Percentiles rank a stretch among this genome's conserved stretches.
Conservation (phyloP, 2,113 vertebrate species). For the Bagarius yarrelli region DNA sequence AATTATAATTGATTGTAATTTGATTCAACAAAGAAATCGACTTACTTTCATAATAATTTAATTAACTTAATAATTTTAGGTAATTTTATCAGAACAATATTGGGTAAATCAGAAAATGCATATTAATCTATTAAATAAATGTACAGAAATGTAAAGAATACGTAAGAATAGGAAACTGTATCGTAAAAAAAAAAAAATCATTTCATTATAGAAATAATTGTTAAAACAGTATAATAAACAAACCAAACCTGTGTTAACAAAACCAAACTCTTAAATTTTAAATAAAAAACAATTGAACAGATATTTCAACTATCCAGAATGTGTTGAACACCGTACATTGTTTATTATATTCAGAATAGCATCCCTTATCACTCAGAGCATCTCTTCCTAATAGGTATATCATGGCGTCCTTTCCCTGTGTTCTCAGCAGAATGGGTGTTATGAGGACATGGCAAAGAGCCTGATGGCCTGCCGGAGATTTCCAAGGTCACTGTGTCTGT, state of each 20-base stretch:
- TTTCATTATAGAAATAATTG: no score
- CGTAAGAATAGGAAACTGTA: background rate
- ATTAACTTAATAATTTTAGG: background rate
- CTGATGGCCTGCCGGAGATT: slow-evolving; percentile 34
- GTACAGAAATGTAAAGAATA: background rate
- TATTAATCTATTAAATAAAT: background rate
- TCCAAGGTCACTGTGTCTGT: slow-evolving; percentile 49
- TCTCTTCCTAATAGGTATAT: slow-evolving; percentile 14
- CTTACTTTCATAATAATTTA: background rate
- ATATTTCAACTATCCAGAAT: background rate
- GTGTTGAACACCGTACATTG: background rate
- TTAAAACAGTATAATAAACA: no score
- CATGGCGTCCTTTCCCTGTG: slow-evolving; percentile 10
- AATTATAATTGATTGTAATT: slow-evolving; percentile 16
- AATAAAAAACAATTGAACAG: background rate
- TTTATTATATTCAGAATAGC: background rate
- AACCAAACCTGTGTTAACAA: no score
- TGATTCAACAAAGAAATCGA: slow-evolving; percentile 7
- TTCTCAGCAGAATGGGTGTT: slow-evolving; percentile 28
- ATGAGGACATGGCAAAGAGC: slow-evolving; percentile 30
- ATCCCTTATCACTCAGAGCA: background rate
- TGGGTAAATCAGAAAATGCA: background rate
- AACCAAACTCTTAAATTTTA: background rate
- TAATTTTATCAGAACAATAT: background rate
- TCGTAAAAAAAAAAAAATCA: no score